phyloP scores from a whole-genome alignment of 2,888 invertebrate genomes.

The Asteroscopus sphinx region DNA sequence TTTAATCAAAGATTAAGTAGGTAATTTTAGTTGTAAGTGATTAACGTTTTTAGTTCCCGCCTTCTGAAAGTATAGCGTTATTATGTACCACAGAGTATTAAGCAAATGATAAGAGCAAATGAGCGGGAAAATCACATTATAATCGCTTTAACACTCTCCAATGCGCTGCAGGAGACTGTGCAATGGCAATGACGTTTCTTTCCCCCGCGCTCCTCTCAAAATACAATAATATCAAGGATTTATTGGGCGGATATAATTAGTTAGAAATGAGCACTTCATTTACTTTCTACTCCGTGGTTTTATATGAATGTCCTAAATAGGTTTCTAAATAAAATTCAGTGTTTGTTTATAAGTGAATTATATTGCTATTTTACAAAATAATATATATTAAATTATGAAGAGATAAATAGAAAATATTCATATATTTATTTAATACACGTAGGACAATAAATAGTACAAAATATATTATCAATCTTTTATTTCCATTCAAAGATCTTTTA shows the following conservation, averaged over 20 bases:
- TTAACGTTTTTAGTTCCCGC: no score
- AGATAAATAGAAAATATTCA: constrained; percentile 14
- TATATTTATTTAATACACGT: constrained; percentile 31
- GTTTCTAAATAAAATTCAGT: not conserved
- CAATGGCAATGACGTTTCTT: not conserved
- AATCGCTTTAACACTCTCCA: no score
- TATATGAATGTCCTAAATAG: constrained; percentile 10
- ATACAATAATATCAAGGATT: not conserved
- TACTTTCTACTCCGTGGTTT: constrained; percentile 20
- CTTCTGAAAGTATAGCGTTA: no score
- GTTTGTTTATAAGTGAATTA: constrained; percentile 15
- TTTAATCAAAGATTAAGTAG: no score
- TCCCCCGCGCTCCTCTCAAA: not conserved
- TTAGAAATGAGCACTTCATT: constrained; percentile 13
- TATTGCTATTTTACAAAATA: constrained; percentile 35
- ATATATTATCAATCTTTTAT: constrained; percentile 33
- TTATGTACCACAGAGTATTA: no score
- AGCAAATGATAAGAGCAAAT: no score
- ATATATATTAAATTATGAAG: constrained; percentile 12
- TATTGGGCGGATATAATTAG: not conserved
- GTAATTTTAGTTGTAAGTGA: no score
- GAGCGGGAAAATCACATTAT: no score
- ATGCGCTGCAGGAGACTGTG: no score
- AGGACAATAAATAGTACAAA: constrained; percentile 36
- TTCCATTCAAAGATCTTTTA: constrained; percentile 5